These are phyloP conservation scores for Rhinolophus sinicus DNA, from an alignment of 2,113 vertebrate species.

Conservation along the genomic window DNA sequence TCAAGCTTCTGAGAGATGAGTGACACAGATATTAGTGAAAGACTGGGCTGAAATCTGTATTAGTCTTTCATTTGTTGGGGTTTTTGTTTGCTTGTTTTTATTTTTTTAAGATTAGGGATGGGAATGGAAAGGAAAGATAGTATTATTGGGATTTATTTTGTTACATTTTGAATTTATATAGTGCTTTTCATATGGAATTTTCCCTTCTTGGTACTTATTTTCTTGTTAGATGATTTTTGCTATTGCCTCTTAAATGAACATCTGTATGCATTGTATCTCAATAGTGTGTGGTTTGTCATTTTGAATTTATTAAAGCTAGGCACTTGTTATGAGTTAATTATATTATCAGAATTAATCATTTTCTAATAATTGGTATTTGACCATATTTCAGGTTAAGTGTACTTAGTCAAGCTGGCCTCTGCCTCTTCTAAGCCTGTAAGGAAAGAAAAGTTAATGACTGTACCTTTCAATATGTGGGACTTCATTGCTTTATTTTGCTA, in stretches of 20 bases:
- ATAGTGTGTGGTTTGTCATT: background rate
- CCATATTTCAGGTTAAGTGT: background rate
- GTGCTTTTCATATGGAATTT: background rate
- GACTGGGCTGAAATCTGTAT: background rate
- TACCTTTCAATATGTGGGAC: background rate
- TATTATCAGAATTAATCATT: background rate
- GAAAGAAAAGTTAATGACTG: background rate
- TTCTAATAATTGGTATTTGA: background rate
- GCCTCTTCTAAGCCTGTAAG: background rate
- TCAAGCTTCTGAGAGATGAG: background rate
- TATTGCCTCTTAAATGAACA: background rate
- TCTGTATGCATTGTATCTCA: background rate
- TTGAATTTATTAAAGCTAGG: background rate
- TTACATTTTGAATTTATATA: conserved; percentile 7
- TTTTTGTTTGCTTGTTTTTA: background rate
- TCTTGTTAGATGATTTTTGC: conserved; percentile 9
- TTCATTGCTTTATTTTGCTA: background rate
- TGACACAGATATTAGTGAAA: background rate
- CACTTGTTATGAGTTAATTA: background rate
- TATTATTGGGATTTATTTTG: background rate
- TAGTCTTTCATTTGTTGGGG: background rate
- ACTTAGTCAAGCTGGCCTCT: background rate
- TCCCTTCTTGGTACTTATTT: background rate
- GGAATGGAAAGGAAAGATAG: background rate
- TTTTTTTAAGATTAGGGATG: background rate